Conservation (phyloP, 1,140 invertebrate species). For the Acromyrmex echinatior region DNA sequence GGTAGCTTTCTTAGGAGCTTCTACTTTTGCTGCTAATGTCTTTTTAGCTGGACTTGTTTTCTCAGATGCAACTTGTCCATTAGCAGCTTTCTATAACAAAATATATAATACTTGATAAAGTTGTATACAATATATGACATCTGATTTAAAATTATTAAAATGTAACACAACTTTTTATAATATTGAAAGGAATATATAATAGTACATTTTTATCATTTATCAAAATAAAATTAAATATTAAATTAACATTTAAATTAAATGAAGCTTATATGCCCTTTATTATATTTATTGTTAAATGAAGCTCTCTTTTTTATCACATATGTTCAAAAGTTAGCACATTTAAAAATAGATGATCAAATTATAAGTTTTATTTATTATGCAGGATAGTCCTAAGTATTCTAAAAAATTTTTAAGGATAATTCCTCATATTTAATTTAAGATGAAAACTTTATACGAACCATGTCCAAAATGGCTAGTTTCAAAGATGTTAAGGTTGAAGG, state of each 20-base stretch:
- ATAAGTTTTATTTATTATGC: background rate
- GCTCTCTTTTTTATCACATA: background rate
- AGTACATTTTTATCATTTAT: background rate
- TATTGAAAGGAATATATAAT: slow-evolving; percentile 3
- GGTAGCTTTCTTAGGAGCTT: slow-evolving; percentile 80
- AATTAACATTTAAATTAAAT: background rate
- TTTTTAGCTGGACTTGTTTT: slow-evolving; percentile 87
- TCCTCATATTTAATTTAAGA: no score
- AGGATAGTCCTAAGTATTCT: no score
- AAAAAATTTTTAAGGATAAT: no score
- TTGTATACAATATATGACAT: background rate
- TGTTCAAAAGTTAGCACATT: background rate
- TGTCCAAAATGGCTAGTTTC: no score
- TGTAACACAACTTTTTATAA: background rate
- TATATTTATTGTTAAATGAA: no score
- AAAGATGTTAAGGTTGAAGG: no score
- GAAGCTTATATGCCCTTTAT: no score
- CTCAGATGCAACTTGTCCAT: slow-evolving; percentile 85
- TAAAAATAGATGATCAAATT: background rate
- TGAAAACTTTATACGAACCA: no score
- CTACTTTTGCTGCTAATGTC: slow-evolving; percentile 83
- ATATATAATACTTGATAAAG: background rate
- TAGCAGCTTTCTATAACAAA: slow-evolving; percentile 85
- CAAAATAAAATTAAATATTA: background rate
- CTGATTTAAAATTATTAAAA: background rate